These are phyloP conservation scores for Lycaon pictus DNA, from an alignment of 2,113 vertebrate genomes.

Conservation along the genomic window DNA sequence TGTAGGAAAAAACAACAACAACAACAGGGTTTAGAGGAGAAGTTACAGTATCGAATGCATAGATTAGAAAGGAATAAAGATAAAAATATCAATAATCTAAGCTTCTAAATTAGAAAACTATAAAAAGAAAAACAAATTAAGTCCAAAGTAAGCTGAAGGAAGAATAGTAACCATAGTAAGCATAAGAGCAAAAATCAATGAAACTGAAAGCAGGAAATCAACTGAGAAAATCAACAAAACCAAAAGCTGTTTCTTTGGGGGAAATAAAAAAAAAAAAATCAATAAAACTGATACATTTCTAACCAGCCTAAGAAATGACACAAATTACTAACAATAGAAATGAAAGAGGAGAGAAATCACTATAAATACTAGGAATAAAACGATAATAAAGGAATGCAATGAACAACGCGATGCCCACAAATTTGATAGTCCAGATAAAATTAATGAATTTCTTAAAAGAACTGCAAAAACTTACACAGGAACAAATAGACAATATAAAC, in stretches of 20 bases:
- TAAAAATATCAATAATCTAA: neutral
- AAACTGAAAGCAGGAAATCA: neutral
- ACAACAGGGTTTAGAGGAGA: neutral
- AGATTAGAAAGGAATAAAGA: neutral
- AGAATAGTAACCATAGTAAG: neutral
- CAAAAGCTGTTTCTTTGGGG: neutral
- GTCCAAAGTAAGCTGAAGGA: neutral
- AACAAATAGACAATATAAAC: neutral
- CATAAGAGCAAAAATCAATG: neutral
- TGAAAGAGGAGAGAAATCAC: neutral
- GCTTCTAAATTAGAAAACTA: neutral
- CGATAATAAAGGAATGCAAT: neutral
- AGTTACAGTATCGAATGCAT: neutral
- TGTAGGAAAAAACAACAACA: neutral
- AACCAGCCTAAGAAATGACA: neutral
- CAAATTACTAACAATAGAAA: neutral
- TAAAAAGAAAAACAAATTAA: neutral
- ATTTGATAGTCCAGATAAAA: neutral
- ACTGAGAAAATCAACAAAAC: neutral
- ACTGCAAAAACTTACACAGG: neutral
- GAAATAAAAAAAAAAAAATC: neutral
- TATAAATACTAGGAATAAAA: neutral
- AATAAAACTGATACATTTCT: neutral
- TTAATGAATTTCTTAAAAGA: neutral
- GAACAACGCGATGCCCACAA: neutral